Base-by-base conservation (phyloP, 92 coral and sea anemone species). In the Palythoa heliodiscus region DNA sequence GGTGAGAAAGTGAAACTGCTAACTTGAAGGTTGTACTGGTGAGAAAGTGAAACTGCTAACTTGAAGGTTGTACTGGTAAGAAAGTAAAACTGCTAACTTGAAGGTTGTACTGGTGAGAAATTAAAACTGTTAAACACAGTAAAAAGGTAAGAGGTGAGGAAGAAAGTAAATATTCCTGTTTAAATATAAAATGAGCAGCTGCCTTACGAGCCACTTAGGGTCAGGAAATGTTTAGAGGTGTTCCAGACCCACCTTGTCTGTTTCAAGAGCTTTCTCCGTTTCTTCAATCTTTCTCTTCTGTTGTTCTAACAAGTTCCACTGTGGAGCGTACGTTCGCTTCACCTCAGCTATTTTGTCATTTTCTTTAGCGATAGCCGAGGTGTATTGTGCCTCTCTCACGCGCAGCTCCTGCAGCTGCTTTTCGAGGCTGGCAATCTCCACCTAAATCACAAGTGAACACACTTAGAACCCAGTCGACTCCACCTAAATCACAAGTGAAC, bases 371-470 rank as follows among this genome's bases (percentile, higher is more conserved):
- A 95, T 93, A 20, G 88, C 88, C 19, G 70, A 66, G 7, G 71
- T 91, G 47, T 72, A 88, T 64, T 87, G 83, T 8, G 88, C 23
- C 67, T 93, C 91, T 14, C 87, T 84, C 11, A 35, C 71, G 39
- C 85, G 77, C 76, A 95, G 87, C 87, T 80, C 86, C 24, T 24
- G 73, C 75, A 95, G 88, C 87, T 87, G 86, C 61, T 71, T 87
- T 84, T 95, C 95, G 53, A 95, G 38, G 23, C 85, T 91, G 75
- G 83, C 78, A 35, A 95, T 95, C 82, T 95, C 93, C 17, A 66
- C 89, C 95, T 95, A 52, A 39, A 71, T 69, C 11, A 22, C 64
- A 71, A 50, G 25, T n/a, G 48, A 76, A 15, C 25, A 25, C n/a
- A n/a, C n/a, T n/a, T n/a, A n/a, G n/a, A n/a, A n/a, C n/a, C n/a